Evolutionary conservation across 2,888 invertebrate genomes (phyloP), one percentile per base, ranked within the genome.

Genomic region (Eupeodes latifasciatus): DNA sequence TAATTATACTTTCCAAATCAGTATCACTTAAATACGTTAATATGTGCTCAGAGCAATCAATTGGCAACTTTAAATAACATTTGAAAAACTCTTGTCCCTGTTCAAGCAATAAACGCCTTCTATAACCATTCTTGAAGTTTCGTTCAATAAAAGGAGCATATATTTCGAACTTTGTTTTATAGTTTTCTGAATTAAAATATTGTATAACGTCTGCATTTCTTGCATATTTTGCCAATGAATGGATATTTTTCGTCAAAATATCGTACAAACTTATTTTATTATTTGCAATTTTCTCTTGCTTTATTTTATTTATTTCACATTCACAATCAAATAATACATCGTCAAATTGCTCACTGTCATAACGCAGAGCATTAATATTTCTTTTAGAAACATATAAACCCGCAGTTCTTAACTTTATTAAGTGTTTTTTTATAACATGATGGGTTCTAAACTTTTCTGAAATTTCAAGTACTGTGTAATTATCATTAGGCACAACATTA

Each of bases 201-300:
- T 5, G 9, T 67, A n/a, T n/a, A 10, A 67, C 5, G 9, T 67
- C 66, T 34, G 34, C n/a, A 67, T 67, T 67, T 34, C n/a, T 67
- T 5, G 10, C 5, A 9, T 34, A 67, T 5, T 1, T 67, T 34
- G 34, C 49, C n/a, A 51, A n/a, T 10, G 49, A 67, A 34, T 51
- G 27, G 14, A 67, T 34, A 51, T 34, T 67, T n/a, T 67, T 67
- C 5, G 66, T 67, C 12, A 67, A 51, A 14, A 67, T 51, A n/a
- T 49, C 66, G 49, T 34, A 67, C 7, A 67, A 49, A 10, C 14
- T 66, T 10, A 47, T 0, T 66, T 66, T 49, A 9, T 7, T 66
- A 10, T 19, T 64, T 7, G 44, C n/a, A 14, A 67, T 34, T 51
- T 34, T 67, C 34, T 34, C n/a, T 0, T 5, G 4, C n/a, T 67